Evolutionary conservation across 2,888 invertebrate genomes (phyloP), one percentile per base, ranked within the genome.

Genomic region (Scaptodrosophila latifasciaeformis): DNA sequence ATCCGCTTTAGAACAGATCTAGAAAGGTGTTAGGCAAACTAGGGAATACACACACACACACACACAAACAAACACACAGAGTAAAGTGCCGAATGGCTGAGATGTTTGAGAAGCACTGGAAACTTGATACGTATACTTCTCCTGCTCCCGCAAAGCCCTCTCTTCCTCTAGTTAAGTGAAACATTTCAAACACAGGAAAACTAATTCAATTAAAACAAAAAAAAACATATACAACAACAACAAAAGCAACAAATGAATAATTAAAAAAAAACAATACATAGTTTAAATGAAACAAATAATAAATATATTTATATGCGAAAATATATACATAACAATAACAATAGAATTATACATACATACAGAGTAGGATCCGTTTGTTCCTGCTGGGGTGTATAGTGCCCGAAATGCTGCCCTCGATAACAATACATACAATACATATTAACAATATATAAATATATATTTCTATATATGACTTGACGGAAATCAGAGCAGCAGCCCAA

Each of bases 381-480:
- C 49, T 49, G 49, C 49, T 30, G 49, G 49, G 42, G 42, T n/a
- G n/a, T n/a, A n/a, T n/a, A n/a, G n/a, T n/a, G n/a, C n/a, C 1
- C 10, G 10, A 30, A 30, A 30, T n/a, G 12, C 12, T n/a, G 9
- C 12, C 9, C 30, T 30, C 10, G 30, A 9, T 30, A 30, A 30
- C 4, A 30, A 2, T 12, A 30, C 12, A 30, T 7, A 30, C 34
- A 47, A 34, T 7, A 27, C 24, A 34, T 19, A 27, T 15, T 48
- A 5, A 49, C 35, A 40, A 40, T 12, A 6, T 30, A 12, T 30
- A 15, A 13, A 53, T 53, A 51, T 51, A 54, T 56, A 55, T 56
- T 55, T 56, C 55, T 56, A 56, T 39, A 43, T 56, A 39, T 24
- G 40, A 53, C 13, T 52, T 24, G 55, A 47, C 30, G 56, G 56